phyloP scores from a whole-genome alignment of 2,797 vertebrate species.

The Leucoraja ocellata region DNA sequence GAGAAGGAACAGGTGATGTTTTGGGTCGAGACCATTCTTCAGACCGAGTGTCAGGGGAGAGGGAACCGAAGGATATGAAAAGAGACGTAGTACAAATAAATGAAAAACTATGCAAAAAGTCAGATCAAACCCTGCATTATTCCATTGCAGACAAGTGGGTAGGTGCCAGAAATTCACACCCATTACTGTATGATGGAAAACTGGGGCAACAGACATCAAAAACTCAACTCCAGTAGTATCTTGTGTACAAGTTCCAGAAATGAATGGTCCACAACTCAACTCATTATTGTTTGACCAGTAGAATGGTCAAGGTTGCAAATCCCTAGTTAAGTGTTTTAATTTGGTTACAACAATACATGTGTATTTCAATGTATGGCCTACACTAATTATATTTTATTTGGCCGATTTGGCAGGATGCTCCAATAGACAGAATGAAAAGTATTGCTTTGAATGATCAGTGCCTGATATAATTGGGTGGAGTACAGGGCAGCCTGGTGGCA shows the following conservation, averaged over 20 bases:
- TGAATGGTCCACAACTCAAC: neutral
- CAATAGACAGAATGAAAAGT: neutral
- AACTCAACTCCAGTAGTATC: neutral
- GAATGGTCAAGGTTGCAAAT: neutral
- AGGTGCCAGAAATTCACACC: neutral
- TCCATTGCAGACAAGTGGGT: neutral
- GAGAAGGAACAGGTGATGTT: no score
- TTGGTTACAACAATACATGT: neutral
- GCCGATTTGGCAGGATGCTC: neutral
- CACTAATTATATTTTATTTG: neutral
- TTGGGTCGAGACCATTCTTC: no score
- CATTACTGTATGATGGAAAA: neutral
- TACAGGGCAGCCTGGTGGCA: neutral
- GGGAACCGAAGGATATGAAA: no score
- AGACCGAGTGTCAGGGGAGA: no score
- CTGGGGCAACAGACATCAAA: neutral
- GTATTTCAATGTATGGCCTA: neutral
- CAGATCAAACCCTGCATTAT: no score
- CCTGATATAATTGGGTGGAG: neutral
- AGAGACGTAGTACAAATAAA: no score
- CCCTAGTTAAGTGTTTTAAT: neutral
- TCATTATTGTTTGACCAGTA: neutral
- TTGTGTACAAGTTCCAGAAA: neutral
- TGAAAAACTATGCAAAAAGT: no score
- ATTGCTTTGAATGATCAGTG: neutral